These are phyloP conservation scores for Orgyia antiqua DNA, from an alignment of 2,888 invertebrate species.

Conservation along the genomic window DNA sequence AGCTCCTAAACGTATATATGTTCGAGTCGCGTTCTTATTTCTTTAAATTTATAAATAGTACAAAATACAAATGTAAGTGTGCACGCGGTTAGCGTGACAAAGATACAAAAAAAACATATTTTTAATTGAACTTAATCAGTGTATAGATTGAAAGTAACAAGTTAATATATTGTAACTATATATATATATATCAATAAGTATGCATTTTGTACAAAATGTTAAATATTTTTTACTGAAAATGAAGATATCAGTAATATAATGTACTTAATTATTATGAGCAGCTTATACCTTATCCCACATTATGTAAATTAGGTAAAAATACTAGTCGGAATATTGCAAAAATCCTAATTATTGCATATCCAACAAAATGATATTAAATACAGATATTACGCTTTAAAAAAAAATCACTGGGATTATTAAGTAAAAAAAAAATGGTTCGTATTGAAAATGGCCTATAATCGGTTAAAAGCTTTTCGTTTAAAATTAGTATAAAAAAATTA, in stretches of 20 bases:
- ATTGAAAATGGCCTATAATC: slow-evolving; percentile 35
- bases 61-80: slow-evolving; percentile 66
- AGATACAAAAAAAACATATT: slow-evolving; percentile 27
- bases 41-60: slow-evolving; percentile 69
- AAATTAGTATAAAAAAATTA: slow-evolving; percentile 33
- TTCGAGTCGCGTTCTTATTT: too few relatives aligned
- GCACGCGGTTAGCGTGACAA: slow-evolving; percentile 23
- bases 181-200: slow-evolving; percentile 20
- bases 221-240: slow-evolving; percentile 60
- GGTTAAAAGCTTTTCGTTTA: slow-evolving; percentile 34
- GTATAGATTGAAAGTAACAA: slow-evolving; percentile 52
- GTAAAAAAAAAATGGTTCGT: slow-evolving; percentile 9
- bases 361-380: slow-evolving; percentile 45
- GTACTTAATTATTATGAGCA: slow-evolving; percentile 42
- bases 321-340: slow-evolving; percentile 60
- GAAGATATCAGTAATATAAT: slow-evolving; percentile 35
- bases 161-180: slow-evolving; percentile 40
- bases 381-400: slow-evolving; percentile 35
- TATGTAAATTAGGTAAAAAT: slow-evolving; percentile 44
- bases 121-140: slow-evolving; percentile 39
- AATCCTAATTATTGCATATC: slow-evolving; percentile 48
- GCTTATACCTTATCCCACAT: slow-evolving; percentile 66
- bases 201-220: slow-evolving; percentile 68
- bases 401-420: slow-evolving; percentile 34
- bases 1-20: too few relatives aligned